Percentiles rank a stretch among this genome's conserved stretches.
Conservation (phyloP, 2,113 vertebrate genomes). For the Cavia aperea region DNA sequence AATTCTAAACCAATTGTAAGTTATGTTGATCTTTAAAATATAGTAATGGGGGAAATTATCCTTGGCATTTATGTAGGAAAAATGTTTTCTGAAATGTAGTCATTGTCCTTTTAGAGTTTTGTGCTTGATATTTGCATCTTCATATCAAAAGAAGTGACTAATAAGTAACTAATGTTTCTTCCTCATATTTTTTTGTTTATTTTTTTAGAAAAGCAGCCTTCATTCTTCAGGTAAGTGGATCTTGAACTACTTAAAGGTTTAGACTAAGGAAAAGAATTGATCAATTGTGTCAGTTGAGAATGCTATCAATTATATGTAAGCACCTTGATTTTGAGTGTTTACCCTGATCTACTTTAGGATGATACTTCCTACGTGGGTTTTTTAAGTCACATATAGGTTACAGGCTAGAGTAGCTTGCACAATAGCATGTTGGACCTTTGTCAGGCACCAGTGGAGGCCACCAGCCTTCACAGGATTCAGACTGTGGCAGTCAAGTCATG, state of each 20-base stretch:
- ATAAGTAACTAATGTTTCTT: conserved; percentile 25
- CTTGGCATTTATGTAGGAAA: neutral
- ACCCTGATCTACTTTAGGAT: neutral
- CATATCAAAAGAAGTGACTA: conserved; percentile 12
- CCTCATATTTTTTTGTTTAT: conserved; percentile 47
- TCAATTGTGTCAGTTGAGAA: neutral
- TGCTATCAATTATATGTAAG: neutral
- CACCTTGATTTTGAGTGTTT: neutral
- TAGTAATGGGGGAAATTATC: neutral
- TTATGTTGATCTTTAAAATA: conserved; percentile 8
- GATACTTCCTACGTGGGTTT: neutral
- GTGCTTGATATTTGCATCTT: conserved; percentile 29
- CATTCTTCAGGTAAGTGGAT: conserved; percentile 87
- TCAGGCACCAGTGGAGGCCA: neutral
- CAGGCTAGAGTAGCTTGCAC: neutral
- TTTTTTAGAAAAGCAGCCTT: conserved; percentile 85
- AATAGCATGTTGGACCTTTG: too few relatives aligned
- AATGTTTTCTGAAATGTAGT: conserved; percentile 46
- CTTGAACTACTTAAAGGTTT: neutral
- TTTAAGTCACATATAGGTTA: neutral
- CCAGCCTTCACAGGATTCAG: neutral
- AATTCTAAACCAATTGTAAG: neutral
- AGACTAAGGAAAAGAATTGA: neutral
- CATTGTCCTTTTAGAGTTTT: conserved; percentile 19
- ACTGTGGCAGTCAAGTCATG: neutral